Evolutionary conservation across 2,888 invertebrate genomes (phyloP).

Genomic region (Cecidostiba fungosa): DNA sequence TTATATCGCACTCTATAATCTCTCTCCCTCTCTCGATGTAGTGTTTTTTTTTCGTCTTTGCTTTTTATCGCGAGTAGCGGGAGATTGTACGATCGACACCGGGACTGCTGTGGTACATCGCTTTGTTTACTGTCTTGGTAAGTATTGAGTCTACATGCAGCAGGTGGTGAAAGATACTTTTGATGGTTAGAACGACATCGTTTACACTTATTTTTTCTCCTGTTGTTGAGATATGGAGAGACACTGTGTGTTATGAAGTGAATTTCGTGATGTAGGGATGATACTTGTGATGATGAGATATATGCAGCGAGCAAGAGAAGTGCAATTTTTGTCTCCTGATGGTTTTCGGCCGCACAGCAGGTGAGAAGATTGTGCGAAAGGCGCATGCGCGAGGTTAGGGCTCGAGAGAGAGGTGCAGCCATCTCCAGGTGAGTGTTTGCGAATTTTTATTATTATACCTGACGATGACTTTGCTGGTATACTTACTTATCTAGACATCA

Average conservation of each 20-base stretch:
- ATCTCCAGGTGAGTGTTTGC: too few species aligned
- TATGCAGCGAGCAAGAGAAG: too few species aligned
- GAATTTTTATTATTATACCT: too few species aligned
- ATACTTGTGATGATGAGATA: neutral
- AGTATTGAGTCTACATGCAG: neutral
- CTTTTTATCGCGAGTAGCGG: neutral
- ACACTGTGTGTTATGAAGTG: too few species aligned
- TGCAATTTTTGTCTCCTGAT: too few species aligned
- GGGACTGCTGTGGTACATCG: neutral
- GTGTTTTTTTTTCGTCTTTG: neutral
- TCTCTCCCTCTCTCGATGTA: neutral
- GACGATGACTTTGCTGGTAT: too few species aligned
- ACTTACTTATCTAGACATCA: too few species aligned
- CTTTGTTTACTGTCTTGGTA: neutral
- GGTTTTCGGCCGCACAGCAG: neutral
- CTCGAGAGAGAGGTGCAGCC: neutral
- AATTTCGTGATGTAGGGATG: neutral
- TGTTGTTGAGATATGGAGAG: neutral
- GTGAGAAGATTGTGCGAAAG: neutral
- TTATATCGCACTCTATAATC: neutral
- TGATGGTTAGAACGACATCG: neutral
- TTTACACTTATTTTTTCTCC: neutral
- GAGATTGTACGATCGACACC: neutral
- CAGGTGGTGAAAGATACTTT: neutral
- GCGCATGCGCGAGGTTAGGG: neutral